These are phyloP conservation scores for Pollenia angustigena DNA, from an alignment of 2,888 invertebrate genomes.

Conservation along the genomic window DNA sequence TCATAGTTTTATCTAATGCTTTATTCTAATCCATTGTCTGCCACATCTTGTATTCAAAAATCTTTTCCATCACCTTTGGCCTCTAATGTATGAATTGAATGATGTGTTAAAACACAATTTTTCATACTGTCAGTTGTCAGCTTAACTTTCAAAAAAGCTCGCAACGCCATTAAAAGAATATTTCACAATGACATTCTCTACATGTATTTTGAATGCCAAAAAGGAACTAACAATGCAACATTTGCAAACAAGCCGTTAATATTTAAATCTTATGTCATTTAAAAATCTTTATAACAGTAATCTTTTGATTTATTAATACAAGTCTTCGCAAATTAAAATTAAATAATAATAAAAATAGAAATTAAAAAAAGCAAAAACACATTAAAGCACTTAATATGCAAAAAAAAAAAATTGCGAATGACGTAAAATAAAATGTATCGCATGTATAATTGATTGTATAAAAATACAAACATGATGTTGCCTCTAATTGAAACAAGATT, in stretches of 20 bases:
- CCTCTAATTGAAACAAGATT: conserved; percentile 31
- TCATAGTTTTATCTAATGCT: too few species aligned
- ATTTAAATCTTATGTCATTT: conserved; percentile 35
- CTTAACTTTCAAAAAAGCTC: too few species aligned
- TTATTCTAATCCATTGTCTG: too few species aligned
- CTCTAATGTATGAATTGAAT: too few species aligned
- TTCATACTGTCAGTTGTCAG: too few species aligned
- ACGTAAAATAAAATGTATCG: conserved; percentile 27
- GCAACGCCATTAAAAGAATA: too few species aligned
- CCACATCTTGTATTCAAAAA: too few species aligned
- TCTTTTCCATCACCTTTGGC: too few species aligned
- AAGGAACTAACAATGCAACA: background rate
- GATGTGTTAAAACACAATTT: too few species aligned
- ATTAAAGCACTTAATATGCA: conserved; percentile 27
- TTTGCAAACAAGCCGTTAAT: conserved; percentile 18
- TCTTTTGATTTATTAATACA: conserved; percentile 52
- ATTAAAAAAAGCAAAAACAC: conserved; percentile 10
- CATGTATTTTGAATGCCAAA: background rate
- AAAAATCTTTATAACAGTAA: conserved; percentile 14
- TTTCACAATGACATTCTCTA: too few species aligned
- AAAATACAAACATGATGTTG: conserved; percentile 27
- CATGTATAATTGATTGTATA: conserved; percentile 28
- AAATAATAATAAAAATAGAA: background rate
- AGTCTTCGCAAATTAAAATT: conserved; percentile 8
- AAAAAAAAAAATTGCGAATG: conserved; percentile 7